Evolutionary conservation across 1,140 invertebrate genomes (phyloP), one percentile per base, ranked within the genome.

Genomic region (Antheraea pernyi): DNA sequence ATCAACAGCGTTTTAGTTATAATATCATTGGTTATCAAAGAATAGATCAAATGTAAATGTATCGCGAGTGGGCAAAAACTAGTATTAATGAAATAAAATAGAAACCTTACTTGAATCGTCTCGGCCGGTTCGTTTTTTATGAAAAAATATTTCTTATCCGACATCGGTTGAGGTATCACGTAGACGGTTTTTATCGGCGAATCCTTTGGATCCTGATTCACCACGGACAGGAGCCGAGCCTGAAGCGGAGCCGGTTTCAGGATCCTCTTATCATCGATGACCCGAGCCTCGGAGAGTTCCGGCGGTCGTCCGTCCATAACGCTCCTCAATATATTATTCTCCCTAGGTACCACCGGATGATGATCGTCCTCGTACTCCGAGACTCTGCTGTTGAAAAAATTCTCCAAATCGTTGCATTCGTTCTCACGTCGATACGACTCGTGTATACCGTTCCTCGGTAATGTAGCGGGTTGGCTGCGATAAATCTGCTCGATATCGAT

Each of bases 61-160:
- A 30, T 30, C 1, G 22, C 22, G 1, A 30, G 22, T 30, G 22
- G 4, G 4, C 22, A 30, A 30, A 30, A 4, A 30, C 1, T n/a
- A n/a, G n/a, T n/a, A 30, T 30, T 2, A 30, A 30, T 30, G 4
- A 30, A 30, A 30, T 30, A 30, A 30, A 30, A 30, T 30, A 4
- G 19, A 19, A 65, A 42, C 78, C 83, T 79, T 71, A 93, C 90
- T 78, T 92, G 88, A 72, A 92, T 63, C 67, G 87, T 74, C 58
- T 93, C 92, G n/a, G 83, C 19, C 10, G 91, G 91, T 65, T 93
- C 92, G 70, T 92, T 92, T 76, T 93, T 93, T 48, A 93, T 93
- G 65, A 93, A 77, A 59, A 93, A 85, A 62, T 89, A 84, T 66
- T 93, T 93, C 76, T 93, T 93, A 16, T 93, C 92, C 0, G 81